phyloP scores from a whole-genome alignment of 53 echinoderm and acorn worm species.

The Henricia sp. region DNA sequence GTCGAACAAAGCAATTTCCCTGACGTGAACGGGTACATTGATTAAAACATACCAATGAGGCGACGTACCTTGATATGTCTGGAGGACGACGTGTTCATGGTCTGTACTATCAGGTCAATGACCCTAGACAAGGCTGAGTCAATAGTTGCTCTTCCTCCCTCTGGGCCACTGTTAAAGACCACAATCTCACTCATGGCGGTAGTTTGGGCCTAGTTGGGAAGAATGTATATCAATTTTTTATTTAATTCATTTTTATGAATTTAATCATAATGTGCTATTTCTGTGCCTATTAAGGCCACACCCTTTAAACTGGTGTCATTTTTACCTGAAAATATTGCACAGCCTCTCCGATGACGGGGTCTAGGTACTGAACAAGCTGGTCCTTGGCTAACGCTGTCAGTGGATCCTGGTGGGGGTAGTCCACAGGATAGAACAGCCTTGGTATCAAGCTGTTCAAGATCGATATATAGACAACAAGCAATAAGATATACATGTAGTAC shows the following conservation, averaged over 20 bases:
- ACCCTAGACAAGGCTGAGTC: constrained; percentile 83
- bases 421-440: constrained; percentile 83
- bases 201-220: constrained; percentile 54
- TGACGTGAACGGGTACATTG: too few relatives aligned
- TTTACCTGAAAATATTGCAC: constrained; percentile 72
- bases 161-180: constrained; percentile 55
- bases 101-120: constrained; percentile 69
- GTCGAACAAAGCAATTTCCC: too few relatives aligned
- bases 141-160: constrained; percentile 56
- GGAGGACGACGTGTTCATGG: constrained; percentile 69
- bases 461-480: neutral
- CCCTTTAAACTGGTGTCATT: neutral
- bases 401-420: constrained; percentile 84
- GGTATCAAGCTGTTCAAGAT: constrained; percentile 78
- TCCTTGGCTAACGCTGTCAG: constrained; percentile 79
- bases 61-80: constrained; percentile 70
- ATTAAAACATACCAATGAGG: too few relatives aligned
- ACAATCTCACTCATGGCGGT: constrained; percentile 58
- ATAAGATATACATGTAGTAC: neutral
- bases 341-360: constrained; percentile 81
- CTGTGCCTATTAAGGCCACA: too few relatives aligned
- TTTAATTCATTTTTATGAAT: neutral
- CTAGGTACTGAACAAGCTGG: constrained; percentile 69
- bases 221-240: neutral
- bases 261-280: neutral